These are phyloP conservation scores for Python bivittatus DNA, from an alignment of 2,113 vertebrate genomes.

Conservation along the genomic window DNA sequence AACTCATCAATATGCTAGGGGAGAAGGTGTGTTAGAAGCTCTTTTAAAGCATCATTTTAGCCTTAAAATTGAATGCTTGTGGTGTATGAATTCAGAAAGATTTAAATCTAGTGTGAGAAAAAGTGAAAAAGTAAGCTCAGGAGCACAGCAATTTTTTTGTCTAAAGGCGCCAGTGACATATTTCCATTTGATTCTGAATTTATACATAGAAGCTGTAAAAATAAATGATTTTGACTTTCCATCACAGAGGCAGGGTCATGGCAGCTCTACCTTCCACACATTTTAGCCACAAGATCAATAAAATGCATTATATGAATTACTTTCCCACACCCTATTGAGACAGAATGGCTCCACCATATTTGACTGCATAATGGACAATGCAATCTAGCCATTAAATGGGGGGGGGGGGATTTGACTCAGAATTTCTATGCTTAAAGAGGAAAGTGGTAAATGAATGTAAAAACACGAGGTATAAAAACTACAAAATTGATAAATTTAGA, in stretches of 20 bases:
- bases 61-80: background rate
- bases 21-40: background rate
- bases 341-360: background rate
- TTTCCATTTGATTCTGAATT: constrained; percentile 70
- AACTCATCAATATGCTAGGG: background rate
- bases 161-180: constrained; percentile 56
- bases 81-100: background rate
- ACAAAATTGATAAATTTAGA: constrained; percentile 16
- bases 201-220: constrained; percentile 63
- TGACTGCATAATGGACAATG: constrained; percentile 42
- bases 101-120: background rate
- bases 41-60: background rate
- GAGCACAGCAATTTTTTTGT: constrained; percentile 54
- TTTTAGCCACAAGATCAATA: constrained; percentile 71
- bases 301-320: constrained; percentile 76
- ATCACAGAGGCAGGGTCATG: constrained; percentile 38
- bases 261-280: constrained; percentile 51
- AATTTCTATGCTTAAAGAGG: constrained; percentile 41
- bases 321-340: constrained; percentile 15
- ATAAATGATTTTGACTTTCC: constrained; percentile 66
- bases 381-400: constrained; percentile 34
- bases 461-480: constrained; percentile 31
- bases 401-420: constrained; percentile 37
- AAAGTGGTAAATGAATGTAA: background rate
- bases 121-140: background rate